Conservation (phyloP, 1,140 invertebrate genomes). For the Teleopsis dalmanni region DNA sequence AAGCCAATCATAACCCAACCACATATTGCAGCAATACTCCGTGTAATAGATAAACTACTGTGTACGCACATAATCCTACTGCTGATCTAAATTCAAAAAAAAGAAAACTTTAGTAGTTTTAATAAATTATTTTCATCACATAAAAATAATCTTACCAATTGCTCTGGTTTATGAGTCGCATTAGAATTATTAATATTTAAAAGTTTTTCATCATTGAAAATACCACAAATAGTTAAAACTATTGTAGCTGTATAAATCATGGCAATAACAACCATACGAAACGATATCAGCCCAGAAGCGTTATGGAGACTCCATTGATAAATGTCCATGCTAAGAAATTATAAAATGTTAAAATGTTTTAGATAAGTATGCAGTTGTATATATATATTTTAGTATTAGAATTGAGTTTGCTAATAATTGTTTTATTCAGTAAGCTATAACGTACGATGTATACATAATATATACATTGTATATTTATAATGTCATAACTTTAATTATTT, state of each 20-base stretch:
- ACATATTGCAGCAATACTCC: slow-evolving; percentile 40
- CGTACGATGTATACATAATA: too few relatives aligned
- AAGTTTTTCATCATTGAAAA: slow-evolving; percentile 40
- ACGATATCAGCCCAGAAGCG: slow-evolving; percentile 40
- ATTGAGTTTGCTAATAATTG: too few relatives aligned
- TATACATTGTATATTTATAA: too few relatives aligned
- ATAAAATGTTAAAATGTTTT: not conserved
- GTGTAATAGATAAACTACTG: slow-evolving; percentile 40
- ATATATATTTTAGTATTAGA: too few relatives aligned
- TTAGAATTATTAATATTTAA: slow-evolving; percentile 38
- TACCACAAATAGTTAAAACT: slow-evolving; percentile 41
- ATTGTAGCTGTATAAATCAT: slow-evolving; percentile 45
- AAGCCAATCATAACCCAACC: slow-evolving; percentile 43
- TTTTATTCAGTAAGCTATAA: too few relatives aligned
- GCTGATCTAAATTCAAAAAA: slow-evolving; percentile 20
- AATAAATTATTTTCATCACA: not conserved
- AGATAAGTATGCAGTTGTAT: not conserved
- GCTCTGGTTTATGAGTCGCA: slow-evolving; percentile 36
- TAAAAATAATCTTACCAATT: slow-evolving; percentile 26
- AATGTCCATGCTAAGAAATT: slow-evolving; percentile 35
- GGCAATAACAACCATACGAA: slow-evolving; percentile 42
- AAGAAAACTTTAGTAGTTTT: not conserved
- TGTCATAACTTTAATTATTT: too few relatives aligned
- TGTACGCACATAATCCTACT: slow-evolving; percentile 38
- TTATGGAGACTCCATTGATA: slow-evolving; percentile 41